phyloP scores from a whole-genome alignment of 2,797 vertebrate genomes.

The Cirrhinus molitorella region DNA sequence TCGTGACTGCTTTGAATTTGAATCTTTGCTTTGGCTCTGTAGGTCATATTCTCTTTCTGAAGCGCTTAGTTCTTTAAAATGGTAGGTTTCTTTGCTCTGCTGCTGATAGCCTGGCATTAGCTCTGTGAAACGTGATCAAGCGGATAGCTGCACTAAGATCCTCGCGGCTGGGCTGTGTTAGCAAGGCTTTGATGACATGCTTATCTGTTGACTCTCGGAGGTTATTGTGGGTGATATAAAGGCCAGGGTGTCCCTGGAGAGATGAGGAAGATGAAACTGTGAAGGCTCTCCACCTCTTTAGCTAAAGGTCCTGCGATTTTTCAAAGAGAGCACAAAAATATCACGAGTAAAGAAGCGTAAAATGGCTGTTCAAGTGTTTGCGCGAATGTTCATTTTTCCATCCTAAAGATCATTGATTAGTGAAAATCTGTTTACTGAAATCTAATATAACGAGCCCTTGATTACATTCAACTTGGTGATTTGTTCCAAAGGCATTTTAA shows the following conservation, averaged over 20 bases:
- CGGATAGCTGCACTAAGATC: conserved; percentile 35
- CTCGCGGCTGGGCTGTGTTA: neutral
- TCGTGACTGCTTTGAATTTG: neutral
- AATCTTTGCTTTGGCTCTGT: conserved; percentile 10
- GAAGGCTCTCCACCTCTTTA: conserved; percentile 22
- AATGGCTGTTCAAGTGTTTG: neutral
- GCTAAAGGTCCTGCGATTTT: conserved; percentile 27
- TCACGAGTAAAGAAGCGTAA: neutral
- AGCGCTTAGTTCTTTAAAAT: conserved; percentile 37
- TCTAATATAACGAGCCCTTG: neutral
- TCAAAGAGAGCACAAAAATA: conserved; percentile 23
- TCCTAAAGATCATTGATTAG: conserved; percentile 3
- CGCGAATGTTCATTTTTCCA: neutral
- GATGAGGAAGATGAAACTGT: conserved; percentile 19
- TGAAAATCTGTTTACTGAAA: neutral
- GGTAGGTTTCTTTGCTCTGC: conserved; percentile 23
- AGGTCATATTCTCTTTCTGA: conserved; percentile 5
- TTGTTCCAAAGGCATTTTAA: neutral
- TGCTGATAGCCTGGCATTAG: conserved; percentile 43
- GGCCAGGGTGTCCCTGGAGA: conserved; percentile 27
- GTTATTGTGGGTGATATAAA: conserved; percentile 37
- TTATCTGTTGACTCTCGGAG: conserved; percentile 18
- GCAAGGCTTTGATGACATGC: conserved; percentile 37
- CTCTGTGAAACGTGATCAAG: conserved; percentile 50
- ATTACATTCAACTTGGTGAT: neutral